Conservation (phyloP, 2,797 vertebrate species). For the Thalassophryne amazonica region DNA sequence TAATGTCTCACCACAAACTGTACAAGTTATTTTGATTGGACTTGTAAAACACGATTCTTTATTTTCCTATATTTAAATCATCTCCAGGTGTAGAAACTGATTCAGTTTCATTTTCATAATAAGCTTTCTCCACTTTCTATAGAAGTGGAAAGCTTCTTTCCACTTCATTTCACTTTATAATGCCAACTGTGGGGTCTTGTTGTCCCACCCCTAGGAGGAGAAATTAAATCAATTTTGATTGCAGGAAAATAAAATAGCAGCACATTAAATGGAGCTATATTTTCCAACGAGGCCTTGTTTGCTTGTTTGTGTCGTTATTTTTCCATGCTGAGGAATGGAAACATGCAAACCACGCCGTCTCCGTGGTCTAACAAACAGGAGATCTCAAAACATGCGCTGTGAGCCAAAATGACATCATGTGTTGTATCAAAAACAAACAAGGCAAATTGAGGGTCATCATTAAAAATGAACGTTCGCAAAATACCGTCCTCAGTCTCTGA, state of each 20-base stretch:
- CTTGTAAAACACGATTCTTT: conserved; percentile 3
- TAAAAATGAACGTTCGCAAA: conserved; percentile 45
- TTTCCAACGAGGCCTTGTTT: conserved; percentile 59
- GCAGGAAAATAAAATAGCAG: conserved; percentile 36
- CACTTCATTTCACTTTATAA: conserved; percentile 50
- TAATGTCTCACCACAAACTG: neutral
- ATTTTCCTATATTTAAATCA: conserved; percentile 33
- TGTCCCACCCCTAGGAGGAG: conserved; percentile 34
- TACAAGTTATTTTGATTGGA: neutral
- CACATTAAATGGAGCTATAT: conserved; percentile 32
- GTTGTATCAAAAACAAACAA: conserved; percentile 52
- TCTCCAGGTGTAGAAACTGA: conserved; percentile 21
- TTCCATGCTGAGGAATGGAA: conserved; percentile 37
- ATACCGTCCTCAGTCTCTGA: conserved; percentile 19
- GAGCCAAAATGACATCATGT: conserved; percentile 52
- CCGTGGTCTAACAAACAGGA: conserved; percentile 36
- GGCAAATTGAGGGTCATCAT: conserved; percentile 56
- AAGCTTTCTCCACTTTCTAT: conserved; percentile 31
- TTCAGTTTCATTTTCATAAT: conserved; percentile 38
- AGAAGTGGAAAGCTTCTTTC: conserved; percentile 33
- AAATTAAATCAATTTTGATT: conserved; percentile 40
- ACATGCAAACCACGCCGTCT: conserved; percentile 28
- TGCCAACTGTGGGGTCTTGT: conserved; percentile 29
- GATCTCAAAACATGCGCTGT: conserved; percentile 20
- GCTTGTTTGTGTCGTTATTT: conserved; percentile 45